Base-by-base conservation (phyloP, 2,888 invertebrate species). In the Siphlonurus alternatus region DNA sequence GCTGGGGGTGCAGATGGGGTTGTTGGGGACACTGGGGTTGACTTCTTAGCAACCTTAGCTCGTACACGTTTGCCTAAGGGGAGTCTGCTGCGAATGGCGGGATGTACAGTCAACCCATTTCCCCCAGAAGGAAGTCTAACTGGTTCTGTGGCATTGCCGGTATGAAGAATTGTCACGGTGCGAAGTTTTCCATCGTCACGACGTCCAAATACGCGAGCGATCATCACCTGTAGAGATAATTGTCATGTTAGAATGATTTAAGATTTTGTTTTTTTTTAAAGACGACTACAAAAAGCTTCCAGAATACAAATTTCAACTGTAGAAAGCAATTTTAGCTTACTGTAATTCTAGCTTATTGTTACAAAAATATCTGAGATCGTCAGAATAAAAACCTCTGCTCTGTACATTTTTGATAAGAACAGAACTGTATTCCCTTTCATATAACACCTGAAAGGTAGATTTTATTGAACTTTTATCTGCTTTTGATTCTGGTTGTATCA, bases 141-240 rank as follows among this genome's bases (percentile, higher is more conserved):
- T 68, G 91, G 90, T 79, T 92, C 92, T 66, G 91, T 90, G 65
- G 91, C 88, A 70, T 91, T 89, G 74, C 89, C 56, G 20, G 56
- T 90, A 81, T 92, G 92, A 73, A 92, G 89, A 75, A 92, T 91
- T 71, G 92, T 92, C 70, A 92, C 86, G 22, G 89, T 90, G 71
- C 89, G 80, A 77, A 92, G 90, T 64, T 64, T 64, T 23, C 24
- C 19, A n/a, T 64, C 64, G 23, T 59, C 60, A 24, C 25, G 59
- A 23, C 61, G 51, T 60, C 60, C 64, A 2, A 64, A 60, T 38
- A 61, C 51, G 24, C 61, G 60, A 53, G 64, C 61, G 15, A 64
- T 60, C 24, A 60, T 60, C 53, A 64, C 64, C 64, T 64, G 61
- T n/a, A 63, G 38, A n/a, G n/a, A n/a, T n/a, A n/a, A n/a, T n/a